Evolutionary conservation across 2,888 invertebrate genomes (phyloP), one percentile per base, ranked within the genome.

Genomic region (Pterostichus niger): DNA sequence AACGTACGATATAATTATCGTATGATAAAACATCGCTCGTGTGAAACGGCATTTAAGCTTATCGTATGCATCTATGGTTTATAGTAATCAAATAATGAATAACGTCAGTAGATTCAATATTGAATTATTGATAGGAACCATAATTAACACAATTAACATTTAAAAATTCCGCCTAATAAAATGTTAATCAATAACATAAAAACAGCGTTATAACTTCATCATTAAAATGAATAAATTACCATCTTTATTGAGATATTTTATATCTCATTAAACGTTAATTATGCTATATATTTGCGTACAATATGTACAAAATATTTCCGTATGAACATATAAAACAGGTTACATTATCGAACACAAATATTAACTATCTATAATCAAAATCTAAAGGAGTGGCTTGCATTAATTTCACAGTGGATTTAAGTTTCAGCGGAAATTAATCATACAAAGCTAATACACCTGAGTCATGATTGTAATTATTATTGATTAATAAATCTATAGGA

Each of bases 351-450:
- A 64, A n/a, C 13, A 64, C 64, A 64, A 64, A 64, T 35, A 64
- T 64, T 64, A 35, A 64, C 64, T 64, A 64, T 64, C 35, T 64
- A 64, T 64, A 64, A n/a, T 64, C 31, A 64, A 64, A 4, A 64
- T 64, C 64, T 35, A 13, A 33, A 35, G 64, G 64, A n/a, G 64
- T 64, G 64, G 49, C n/a, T 40, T 35, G 3, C 7, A 33, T n/a
- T 35, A 13, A 5, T 35, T 35, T 61, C n/a, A 61, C 61, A 35
- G 24, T 61, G 35, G 33, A 61, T 33, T 33, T 61, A 33, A 61
- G 31, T 61, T 33, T 33, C 0, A 61, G 5, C 64, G 64, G 35
- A 64, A 64, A 64, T 64, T 64, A 40, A 64, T 6, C 17, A 5
- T 10, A 52, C 15, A 52, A 6, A 52, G n/a, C 59, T 31, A 31